phyloP scores from a whole-genome alignment of 2,888 invertebrate genomes.

The Rhogogaster chlorosoma region DNA sequence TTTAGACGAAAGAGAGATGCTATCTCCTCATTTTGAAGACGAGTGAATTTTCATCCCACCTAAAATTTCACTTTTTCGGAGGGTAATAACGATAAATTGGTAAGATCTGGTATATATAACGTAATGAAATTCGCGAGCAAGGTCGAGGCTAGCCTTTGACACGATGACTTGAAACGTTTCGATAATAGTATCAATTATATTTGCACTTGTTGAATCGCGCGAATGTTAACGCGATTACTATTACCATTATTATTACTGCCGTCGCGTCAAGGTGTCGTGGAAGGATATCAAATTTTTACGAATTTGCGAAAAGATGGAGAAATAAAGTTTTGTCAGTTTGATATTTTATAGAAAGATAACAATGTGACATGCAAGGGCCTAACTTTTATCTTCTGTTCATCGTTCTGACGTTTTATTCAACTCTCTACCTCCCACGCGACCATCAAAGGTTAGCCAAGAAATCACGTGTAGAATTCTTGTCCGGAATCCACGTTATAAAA shows the following conservation, averaged over 20 bases:
- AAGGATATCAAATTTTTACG: slow-evolving; percentile 26
- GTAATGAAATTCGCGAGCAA: slow-evolving; percentile 6
- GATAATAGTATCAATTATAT: slow-evolving; percentile 35
- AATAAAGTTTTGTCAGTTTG: not conserved
- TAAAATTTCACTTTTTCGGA: not conserved
- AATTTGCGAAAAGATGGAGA: not conserved
- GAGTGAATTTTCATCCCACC: not conserved
- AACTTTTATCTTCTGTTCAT: not conserved
- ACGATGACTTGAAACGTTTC: slow-evolving; percentile 42
- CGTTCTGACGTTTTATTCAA: not conserved
- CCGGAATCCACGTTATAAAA: slow-evolving; percentile 34
- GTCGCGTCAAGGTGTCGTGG: too few species aligned
- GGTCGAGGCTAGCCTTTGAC: not conserved
- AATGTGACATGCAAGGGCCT: not conserved
- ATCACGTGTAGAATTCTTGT: slow-evolving; percentile 20
- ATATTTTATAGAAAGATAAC: not conserved
- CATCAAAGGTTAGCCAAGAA: slow-evolving; percentile 37
- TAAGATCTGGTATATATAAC: not conserved
- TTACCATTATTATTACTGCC: not conserved
- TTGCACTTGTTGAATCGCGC: not conserved
- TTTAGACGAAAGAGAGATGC: not conserved
- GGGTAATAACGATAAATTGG: slow-evolving; percentile 1
- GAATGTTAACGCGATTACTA: not conserved
- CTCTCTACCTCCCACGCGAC: slow-evolving; percentile 13
- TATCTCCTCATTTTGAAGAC: not conserved